These are phyloP conservation scores for Tolmerus cingulatus DNA, from an alignment of 2,888 invertebrate species.

Conservation along the genomic window DNA sequence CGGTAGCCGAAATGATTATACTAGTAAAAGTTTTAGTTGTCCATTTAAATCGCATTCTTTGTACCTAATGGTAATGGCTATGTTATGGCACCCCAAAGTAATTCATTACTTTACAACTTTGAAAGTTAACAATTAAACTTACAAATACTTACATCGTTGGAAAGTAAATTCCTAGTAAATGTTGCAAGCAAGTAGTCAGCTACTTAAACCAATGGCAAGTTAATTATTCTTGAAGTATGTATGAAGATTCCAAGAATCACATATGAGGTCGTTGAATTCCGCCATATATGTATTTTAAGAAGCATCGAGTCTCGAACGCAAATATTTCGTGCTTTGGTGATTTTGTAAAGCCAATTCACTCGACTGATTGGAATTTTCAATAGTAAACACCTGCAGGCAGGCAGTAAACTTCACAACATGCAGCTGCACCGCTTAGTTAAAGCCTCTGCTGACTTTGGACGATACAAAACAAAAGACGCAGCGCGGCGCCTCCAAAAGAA, in stretches of 20 bases:
- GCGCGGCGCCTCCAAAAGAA: background rate
- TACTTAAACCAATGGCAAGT: background rate
- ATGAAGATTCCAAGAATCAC: background rate
- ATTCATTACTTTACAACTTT: no score
- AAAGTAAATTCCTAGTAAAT: background rate
- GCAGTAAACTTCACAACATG: background rate
- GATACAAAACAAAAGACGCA: background rate
- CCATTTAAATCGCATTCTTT: no score
- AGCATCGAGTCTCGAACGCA: background rate
- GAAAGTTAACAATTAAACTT: no score
- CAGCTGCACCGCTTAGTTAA: background rate
- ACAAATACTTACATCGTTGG: background rate
- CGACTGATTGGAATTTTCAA: background rate
- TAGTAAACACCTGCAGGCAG: background rate
- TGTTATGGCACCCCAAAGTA: no score
- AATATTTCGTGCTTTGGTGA: background rate
- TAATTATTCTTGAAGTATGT: background rate
- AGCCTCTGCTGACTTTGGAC: background rate
- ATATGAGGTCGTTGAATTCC: background rate
- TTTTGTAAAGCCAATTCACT: background rate
- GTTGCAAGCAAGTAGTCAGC: background rate
- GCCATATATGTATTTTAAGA: background rate
- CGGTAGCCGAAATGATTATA: no score
- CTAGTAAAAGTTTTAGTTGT: no score
- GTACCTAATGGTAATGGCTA: no score